These are phyloP conservation scores for Nycticebus coucang DNA, from an alignment of 2,113 vertebrate species.

Conservation along the genomic window DNA sequence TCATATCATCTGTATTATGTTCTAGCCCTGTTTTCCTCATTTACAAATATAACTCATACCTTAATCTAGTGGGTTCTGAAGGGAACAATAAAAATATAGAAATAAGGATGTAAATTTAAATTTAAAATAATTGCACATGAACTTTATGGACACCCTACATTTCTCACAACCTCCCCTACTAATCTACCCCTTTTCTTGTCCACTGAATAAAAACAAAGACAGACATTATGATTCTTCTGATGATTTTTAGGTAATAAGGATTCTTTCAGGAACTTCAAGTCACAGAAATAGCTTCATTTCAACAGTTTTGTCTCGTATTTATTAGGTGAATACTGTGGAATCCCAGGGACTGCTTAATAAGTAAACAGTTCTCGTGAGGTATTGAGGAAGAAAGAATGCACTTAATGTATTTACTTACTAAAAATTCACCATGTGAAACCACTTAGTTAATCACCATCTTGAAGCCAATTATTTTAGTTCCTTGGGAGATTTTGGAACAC, in stretches of 20 bases:
- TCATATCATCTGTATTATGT: background rate
- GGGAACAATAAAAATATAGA: background rate
- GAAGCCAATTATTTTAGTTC: background rate
- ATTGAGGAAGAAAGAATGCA: conserved; percentile 5
- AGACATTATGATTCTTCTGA: background rate
- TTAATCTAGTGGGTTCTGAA: background rate
- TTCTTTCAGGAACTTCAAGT: background rate
- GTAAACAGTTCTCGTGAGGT: background rate
- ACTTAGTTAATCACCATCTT: conserved; percentile 51
- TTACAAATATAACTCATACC: background rate
- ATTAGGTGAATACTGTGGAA: background rate
- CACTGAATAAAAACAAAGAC: background rate
- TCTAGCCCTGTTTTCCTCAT: background rate
- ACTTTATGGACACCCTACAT: no score
- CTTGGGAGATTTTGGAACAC: background rate
- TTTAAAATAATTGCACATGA: no score
- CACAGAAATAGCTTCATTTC: background rate
- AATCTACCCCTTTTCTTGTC: background rate
- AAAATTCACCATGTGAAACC: background rate
- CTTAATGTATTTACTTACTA: background rate
- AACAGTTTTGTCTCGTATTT: background rate
- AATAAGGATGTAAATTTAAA: no score
- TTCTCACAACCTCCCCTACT: background rate
- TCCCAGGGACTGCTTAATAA: background rate
- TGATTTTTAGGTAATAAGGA: background rate